Evolutionary conservation across 2,113 vertebrate species (phyloP), one percentile per base, ranked within the genome.

Genomic region (Hoplias malabaricus): DNA sequence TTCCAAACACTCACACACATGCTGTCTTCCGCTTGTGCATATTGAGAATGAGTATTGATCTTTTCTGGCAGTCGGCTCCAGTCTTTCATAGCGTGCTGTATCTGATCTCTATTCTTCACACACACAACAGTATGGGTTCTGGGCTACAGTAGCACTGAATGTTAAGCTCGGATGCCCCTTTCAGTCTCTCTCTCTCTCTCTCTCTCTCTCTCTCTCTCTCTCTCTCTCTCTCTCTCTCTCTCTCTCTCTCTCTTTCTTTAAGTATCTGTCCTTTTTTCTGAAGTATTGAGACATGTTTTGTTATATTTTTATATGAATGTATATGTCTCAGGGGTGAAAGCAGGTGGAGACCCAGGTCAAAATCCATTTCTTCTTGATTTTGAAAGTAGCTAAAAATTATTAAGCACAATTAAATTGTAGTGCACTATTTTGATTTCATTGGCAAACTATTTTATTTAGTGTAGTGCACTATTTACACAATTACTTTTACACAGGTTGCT

Each of bases 11-110:
- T 53, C 62, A 54, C 42, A 5, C 77, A 40, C 25, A 31, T 54
- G 11, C 48, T 3, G 65, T 9, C 31, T 72, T 72, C 42, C 74
- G 69, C 56, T 50, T 77, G 70, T 77, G 50, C 70, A 82, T 80
- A 78, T 74, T 42, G 65, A 78, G 75, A 81, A 81, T 61, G 71
- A 65, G 73, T 81, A 84, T 84, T 79, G 76, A 84, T 84, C 71
- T 61, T n/a, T 19, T 27, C 46, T 65, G 29, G 46, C 61, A 54
- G 78, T 54, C 62, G 62, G 83, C 56, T 67, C 71, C 79, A 61
- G 66, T 76, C 68, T 79, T 82, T 78, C 53, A 80, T 78, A 61
- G 75, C 42, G n/a, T 53, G 42, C 62, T 61, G 53, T 69, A 82
- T 61, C 70, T 81, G 68, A 73, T 77, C 72, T 77, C 68, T 82